Percentiles rank a stretch among this genome's conserved stretches.
phyloP scores from a whole-genome alignment of 2,888 invertebrate species.

The Drosophila pegasa region DNA sequence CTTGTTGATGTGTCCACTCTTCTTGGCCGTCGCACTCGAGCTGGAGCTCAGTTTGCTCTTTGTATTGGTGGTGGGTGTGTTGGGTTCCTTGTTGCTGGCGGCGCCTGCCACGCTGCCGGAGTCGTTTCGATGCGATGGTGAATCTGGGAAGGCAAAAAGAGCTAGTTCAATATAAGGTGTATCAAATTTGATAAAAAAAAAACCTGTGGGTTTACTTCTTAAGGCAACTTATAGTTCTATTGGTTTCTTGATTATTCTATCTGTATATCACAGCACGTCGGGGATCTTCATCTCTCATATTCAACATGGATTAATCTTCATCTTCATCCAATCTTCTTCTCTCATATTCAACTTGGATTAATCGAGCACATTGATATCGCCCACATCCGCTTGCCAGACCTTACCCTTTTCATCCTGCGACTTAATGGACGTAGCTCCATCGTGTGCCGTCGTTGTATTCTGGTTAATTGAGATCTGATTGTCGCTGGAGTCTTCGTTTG shows the following conservation, averaged over 20 bases:
- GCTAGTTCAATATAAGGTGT: background rate
- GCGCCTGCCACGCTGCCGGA: constrained; percentile 35
- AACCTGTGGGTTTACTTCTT: constrained; percentile 23
- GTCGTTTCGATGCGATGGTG: constrained; percentile 80
- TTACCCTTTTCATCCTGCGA: constrained; percentile 84
- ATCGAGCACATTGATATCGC: constrained; percentile 13
- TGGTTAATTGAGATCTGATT: constrained; percentile 87
- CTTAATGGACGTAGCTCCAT: constrained; percentile 82
- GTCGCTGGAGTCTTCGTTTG: constrained; percentile 90
- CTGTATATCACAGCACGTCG: constrained; percentile 15
- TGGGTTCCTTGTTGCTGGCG: constrained; percentile 74
- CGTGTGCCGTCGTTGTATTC: constrained; percentile 83
- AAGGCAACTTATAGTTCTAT: constrained; percentile 26
- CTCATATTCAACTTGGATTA: constrained; percentile 3
- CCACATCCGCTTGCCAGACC: constrained; percentile 14
- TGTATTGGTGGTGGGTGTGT: constrained; percentile 84
- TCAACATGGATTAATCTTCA: constrained; percentile 10
- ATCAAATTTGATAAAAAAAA: constrained; percentile 10
- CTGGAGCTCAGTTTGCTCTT: constrained; percentile 86
- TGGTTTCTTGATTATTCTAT: background rate
- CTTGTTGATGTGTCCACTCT: constrained; percentile 91
- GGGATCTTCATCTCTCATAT: constrained; percentile 1
- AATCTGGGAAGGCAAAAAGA: constrained; percentile 41
- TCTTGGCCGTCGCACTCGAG: constrained; percentile 86
- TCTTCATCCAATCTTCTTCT: too few relatives aligned